Conservation (phyloP, 2,797 vertebrate genomes). For the Denticeps clupeoides region DNA sequence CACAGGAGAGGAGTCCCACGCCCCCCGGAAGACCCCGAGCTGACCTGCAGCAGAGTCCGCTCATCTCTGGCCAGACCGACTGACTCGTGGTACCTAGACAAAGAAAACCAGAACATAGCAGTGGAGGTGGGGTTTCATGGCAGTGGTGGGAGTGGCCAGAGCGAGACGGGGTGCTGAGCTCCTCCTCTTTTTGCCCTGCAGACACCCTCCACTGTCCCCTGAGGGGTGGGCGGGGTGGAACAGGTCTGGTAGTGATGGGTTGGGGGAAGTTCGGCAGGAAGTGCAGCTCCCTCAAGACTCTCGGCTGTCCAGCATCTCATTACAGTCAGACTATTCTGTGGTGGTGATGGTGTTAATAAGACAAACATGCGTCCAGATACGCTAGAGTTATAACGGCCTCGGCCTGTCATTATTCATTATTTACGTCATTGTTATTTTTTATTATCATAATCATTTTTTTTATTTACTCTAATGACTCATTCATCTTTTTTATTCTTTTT, state of each 20-base stretch:
- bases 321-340: slow-evolving; percentile 40
- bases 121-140: slow-evolving; percentile 11
- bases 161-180: slow-evolving; percentile 27
- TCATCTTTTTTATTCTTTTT: slow-evolving; percentile 44
- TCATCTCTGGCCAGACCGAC: slow-evolving; percentile 34
- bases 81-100: slow-evolving; percentile 17
- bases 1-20: slow-evolving; percentile 23
- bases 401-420: slow-evolving; percentile 57
- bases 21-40: slow-evolving; percentile 51
- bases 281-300: slow-evolving; percentile 13
- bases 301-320: slow-evolving; percentile 25
- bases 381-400: slow-evolving; percentile 61
- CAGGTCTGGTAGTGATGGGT: not conserved
- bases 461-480: slow-evolving; percentile 50
- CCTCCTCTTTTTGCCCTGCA: slow-evolving; percentile 34
- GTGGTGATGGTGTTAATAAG: slow-evolving; percentile 58
- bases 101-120: slow-evolving; percentile 12
- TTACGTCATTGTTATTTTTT: slow-evolving; percentile 49
- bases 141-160: slow-evolving; percentile 9
- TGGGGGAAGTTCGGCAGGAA: not conserved
- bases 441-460: slow-evolving; percentile 43
- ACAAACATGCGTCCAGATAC: slow-evolving; percentile 70
- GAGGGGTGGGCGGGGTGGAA: not conserved
- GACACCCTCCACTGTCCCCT: not conserved
- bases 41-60: slow-evolving; percentile 71